Evolutionary conservation across 2,888 invertebrate genomes (phyloP).

Genomic region (Epiblema foenella): DNA sequence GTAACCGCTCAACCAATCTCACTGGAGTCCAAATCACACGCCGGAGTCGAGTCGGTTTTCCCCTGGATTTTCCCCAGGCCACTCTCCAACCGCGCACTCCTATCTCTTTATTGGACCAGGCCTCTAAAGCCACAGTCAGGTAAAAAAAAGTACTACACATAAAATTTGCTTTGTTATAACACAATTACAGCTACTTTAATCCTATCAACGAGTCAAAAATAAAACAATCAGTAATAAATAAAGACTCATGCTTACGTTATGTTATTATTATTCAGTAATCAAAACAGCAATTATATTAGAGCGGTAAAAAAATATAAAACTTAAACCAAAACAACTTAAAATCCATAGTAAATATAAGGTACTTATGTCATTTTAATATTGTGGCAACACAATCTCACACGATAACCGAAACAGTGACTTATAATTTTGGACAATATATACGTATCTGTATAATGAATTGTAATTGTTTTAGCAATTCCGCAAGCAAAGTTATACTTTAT

Average conservation of each 20-base stretch:
- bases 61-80: too few species aligned
- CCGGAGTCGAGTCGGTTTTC: too few species aligned
- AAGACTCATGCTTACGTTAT: slow-evolving; percentile 24
- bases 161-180: not conserved
- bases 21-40: too few species aligned
- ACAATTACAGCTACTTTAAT: not conserved
- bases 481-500: not conserved
- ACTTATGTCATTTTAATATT: not conserved
- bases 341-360: not conserved
- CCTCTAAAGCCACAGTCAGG: too few species aligned
- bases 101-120: too few species aligned
- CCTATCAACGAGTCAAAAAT: slow-evolving; percentile 21
- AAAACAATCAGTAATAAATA: slow-evolving; percentile 21
- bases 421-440: slow-evolving; percentile 35
- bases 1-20: too few species aligned
- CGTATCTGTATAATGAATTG: slow-evolving; percentile 33
- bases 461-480: slow-evolving; percentile 13
- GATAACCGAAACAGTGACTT: slow-evolving; percentile 39
- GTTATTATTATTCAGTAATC: slow-evolving; percentile 36
- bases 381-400: slow-evolving; percentile 22
- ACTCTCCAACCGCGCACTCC: too few species aligned
- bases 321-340: not conserved
- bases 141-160: too few species aligned
- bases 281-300: slow-evolving; percentile 30
- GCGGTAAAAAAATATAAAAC: slow-evolving; percentile 16